phyloP scores from a whole-genome alignment of 2,113 vertebrate genomes.

The Pholis gunnellus region DNA sequence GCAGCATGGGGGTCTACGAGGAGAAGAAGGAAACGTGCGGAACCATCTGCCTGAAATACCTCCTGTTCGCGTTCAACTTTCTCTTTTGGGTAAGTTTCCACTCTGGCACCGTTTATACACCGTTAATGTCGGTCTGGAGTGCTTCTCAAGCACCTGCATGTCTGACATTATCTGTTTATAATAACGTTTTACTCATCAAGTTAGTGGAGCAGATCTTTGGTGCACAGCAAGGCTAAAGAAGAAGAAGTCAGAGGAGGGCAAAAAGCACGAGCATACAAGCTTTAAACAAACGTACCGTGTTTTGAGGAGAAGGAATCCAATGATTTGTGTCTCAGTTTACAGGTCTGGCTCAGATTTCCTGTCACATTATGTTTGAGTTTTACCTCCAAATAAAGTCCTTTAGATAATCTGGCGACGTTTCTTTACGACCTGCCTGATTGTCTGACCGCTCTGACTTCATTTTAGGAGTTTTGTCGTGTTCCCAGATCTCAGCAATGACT shows the following conservation, averaged over 20 bases:
- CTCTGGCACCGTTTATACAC: neutral
- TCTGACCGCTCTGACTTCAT: neutral
- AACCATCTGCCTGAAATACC: slow-evolving; percentile 96
- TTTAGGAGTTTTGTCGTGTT: no score
- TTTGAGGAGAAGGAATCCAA: neutral
- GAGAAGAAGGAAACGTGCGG: slow-evolving; percentile 93
- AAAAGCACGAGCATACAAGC: no score
- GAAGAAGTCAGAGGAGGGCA: neutral
- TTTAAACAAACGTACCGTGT: neutral
- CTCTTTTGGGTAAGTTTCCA: slow-evolving; percentile 93
- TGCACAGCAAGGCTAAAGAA: neutral
- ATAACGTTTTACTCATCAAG: neutral
- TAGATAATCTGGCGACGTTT: neutral
- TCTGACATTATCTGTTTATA: no score
- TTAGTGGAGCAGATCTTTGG: neutral
- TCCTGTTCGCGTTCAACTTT: slow-evolving; percentile 98
- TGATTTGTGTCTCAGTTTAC: neutral
- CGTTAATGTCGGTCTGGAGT: neutral
- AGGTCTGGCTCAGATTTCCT: neutral
- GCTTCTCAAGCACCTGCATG: neutral
- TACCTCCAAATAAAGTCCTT: neutral
- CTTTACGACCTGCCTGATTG: neutral
- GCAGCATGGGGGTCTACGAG: slow-evolving; percentile 79
- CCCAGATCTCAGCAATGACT: neutral
- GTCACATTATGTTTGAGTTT: neutral